Evolutionary conservation across 2,797 vertebrate species (phyloP).

Genomic region (Hapalemur alaotrensis): DNA sequence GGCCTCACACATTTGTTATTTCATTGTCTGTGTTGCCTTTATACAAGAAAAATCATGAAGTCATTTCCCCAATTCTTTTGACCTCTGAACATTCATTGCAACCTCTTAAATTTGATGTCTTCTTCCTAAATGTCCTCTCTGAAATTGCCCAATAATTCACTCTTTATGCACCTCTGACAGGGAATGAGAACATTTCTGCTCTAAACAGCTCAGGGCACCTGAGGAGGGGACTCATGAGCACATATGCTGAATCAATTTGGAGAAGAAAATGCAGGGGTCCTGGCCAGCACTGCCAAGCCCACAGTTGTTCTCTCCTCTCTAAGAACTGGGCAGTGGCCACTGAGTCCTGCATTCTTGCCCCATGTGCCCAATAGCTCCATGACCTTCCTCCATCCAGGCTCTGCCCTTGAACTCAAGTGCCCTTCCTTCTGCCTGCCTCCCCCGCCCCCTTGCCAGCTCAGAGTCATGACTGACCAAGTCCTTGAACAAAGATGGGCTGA

Average conservation of each 20-base stretch:
- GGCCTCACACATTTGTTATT: not conserved
- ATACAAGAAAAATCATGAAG: not conserved
- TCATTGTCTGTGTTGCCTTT: conserved; percentile 17
- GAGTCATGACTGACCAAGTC: rapidly evolving
- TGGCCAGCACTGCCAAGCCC: rapidly evolving
- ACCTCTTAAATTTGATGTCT: conserved; percentile 46
- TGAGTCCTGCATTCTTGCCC: rapidly evolving
- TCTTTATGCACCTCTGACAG: not conserved
- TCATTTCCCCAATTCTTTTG: not conserved
- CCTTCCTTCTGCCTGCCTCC: not conserved
- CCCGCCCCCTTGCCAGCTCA: no score
- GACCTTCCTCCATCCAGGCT: rapidly evolving
- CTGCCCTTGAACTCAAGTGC: rapidly evolving
- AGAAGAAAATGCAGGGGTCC: not conserved
- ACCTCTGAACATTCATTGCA: not conserved
- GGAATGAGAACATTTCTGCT: not conserved
- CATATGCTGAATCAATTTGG: rapidly evolving
- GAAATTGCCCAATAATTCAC: not conserved
- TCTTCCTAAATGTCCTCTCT: conserved; percentile 38
- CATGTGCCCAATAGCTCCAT: rapidly evolving
- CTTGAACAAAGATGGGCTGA: not conserved
- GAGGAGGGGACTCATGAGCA: rapidly evolving
- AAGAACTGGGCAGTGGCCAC: rapidly evolving
- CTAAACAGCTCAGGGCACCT: not conserved
- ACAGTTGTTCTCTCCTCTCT: rapidly evolving